Conservation (phyloP, 2,113 vertebrate species). For the Nyctereutes procyonoides region DNA sequence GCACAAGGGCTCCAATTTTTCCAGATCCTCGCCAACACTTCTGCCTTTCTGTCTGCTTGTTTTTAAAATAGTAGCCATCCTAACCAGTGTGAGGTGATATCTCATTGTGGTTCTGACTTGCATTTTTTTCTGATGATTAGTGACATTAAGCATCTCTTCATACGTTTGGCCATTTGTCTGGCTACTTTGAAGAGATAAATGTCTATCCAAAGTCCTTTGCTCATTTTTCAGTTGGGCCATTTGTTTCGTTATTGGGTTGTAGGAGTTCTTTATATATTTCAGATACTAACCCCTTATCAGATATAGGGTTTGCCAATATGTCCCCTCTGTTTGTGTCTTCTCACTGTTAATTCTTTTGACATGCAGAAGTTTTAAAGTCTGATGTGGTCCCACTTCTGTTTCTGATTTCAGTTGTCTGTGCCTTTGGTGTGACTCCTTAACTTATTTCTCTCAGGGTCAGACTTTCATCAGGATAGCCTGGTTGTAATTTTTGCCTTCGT, state of each 20-base stretch:
- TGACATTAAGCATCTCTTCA: background rate
- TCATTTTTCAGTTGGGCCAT: background rate
- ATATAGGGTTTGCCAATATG: constrained; percentile 7
- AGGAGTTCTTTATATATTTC: constrained; percentile 33
- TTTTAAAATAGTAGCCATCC: background rate
- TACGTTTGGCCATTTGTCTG: background rate
- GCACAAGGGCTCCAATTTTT: background rate
- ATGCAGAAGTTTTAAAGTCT: background rate
- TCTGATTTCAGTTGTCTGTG: constrained; percentile 53
- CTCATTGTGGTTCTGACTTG: background rate
- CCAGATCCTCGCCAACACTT: background rate
- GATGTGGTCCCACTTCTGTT: background rate
- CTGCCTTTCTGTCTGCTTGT: background rate
- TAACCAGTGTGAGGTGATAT: background rate
- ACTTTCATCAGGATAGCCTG: constrained; percentile 48
- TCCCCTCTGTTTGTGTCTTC: constrained; percentile 6
- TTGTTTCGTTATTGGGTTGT: constrained; percentile 36
- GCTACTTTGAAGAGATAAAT: constrained; percentile 24
- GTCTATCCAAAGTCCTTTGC: background rate
- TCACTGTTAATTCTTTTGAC: background rate
- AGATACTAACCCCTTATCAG: background rate
- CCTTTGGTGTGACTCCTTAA: constrained; percentile 51
- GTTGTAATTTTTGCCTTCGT: constrained; percentile 63
- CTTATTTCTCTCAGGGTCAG: constrained; percentile 36
- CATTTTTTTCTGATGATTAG: constrained; percentile 27